These are phyloP conservation scores for Gymnothorax reevesii DNA, from an alignment of 2,797 vertebrate genomes.

Conservation along the genomic window DNA sequence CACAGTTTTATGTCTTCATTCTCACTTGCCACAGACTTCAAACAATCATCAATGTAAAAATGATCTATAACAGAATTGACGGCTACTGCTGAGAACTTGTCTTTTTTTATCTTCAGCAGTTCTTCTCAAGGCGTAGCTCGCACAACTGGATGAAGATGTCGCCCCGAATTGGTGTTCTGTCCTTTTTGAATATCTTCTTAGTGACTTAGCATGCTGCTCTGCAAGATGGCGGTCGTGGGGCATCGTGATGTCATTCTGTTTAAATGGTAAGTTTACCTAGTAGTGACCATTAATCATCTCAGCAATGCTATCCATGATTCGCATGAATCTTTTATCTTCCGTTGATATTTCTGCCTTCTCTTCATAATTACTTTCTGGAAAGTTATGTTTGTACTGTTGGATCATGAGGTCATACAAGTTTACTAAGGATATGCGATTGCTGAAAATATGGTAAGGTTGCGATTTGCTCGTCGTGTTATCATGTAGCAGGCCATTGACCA, in stretches of 20 bases:
- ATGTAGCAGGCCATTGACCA: conserved; percentile 24
- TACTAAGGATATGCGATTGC: not conserved
- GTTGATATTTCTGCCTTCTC: conserved; percentile 23
- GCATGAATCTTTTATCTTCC: conserved; percentile 3
- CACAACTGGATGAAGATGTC: no score
- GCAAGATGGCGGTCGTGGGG: conserved; percentile 8
- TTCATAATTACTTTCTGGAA: conserved; percentile 22
- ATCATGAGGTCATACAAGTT: conserved; percentile 23
- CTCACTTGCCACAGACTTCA: no score
- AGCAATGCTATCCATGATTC: not conserved
- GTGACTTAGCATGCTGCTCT: not conserved
- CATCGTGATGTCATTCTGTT: not conserved
- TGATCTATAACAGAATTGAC: no score
- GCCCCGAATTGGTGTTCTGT: not conserved
- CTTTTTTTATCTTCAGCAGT: no score
- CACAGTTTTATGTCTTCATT: no score
- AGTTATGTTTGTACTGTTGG: conserved; percentile 29
- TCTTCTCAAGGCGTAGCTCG: no score
- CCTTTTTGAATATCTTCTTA: not conserved
- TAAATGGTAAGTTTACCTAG: not conserved
- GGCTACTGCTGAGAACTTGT: no score
- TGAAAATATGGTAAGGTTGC: not conserved
- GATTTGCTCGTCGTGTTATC: not conserved
- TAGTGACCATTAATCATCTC: not conserved
- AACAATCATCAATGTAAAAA: no score